Evolutionary conservation across 2,888 invertebrate species (phyloP).

Genomic region (Toxonevra muliebris): DNA sequence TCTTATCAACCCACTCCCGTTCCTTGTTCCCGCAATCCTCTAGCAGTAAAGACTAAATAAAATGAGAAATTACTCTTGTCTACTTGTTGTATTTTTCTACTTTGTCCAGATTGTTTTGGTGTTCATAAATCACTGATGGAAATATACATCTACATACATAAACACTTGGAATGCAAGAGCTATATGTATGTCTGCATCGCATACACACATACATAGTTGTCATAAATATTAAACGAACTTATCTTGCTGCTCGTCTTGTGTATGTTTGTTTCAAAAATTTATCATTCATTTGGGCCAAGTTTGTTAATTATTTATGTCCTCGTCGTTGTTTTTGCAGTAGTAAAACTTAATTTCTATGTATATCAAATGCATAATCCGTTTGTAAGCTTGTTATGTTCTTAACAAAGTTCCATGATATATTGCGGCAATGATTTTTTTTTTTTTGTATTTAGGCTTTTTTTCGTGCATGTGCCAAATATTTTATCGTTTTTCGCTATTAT

Average conservation of each 20-base stretch:
- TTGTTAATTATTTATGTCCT: slow-evolving; percentile 65
- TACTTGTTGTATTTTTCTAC: slow-evolving; percentile 35
- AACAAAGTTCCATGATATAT: slow-evolving; percentile 27
- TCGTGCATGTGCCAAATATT: no score
- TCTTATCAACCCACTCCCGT: not conserved
- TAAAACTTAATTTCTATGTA: slow-evolving; percentile 30
- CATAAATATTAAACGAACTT: slow-evolving; percentile 66
- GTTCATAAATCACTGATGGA: slow-evolving; percentile 59
- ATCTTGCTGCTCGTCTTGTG: slow-evolving; percentile 50
- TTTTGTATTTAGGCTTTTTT: no score
- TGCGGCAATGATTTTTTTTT: slow-evolving; percentile 23
- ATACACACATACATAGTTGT: slow-evolving; percentile 46
- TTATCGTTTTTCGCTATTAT: no score
- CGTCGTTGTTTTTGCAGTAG: slow-evolving; percentile 49
- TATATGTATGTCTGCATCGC: not conserved
- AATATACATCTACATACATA: slow-evolving; percentile 41
- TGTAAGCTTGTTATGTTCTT: slow-evolving; percentile 33
- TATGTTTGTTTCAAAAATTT: slow-evolving; percentile 48
- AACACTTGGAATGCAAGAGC: slow-evolving; percentile 27
- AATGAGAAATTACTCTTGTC: slow-evolving; percentile 60
- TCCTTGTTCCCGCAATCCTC: slow-evolving; percentile 18
- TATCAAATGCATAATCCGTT: slow-evolving; percentile 36
- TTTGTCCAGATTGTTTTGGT: slow-evolving; percentile 54
- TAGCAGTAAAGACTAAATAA: slow-evolving; percentile 43
- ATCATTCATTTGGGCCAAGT: slow-evolving; percentile 58